phyloP scores from a whole-genome alignment of 2,113 vertebrate species.

The Hirundichthys speculiger region DNA sequence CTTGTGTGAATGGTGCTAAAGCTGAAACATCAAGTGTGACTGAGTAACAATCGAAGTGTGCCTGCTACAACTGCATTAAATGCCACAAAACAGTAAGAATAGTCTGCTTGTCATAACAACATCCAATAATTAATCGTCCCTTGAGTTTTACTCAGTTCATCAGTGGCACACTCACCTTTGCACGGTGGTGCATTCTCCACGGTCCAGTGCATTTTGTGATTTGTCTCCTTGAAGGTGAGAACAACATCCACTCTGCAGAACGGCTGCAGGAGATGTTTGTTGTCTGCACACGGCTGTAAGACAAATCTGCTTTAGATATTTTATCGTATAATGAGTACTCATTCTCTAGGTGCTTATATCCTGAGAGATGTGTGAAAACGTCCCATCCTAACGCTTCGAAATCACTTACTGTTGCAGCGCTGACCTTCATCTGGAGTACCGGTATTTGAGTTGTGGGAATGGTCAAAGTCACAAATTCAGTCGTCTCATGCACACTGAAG shows the following conservation, averaged over 20 bases:
- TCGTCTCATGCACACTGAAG: slow-evolving; percentile 63
- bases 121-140: slow-evolving; percentile 65
- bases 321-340: slow-evolving; percentile 14
- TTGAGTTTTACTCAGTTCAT: slow-evolving; percentile 66
- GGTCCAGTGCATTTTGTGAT: slow-evolving; percentile 74
- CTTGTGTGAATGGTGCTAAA: too few relatives aligned
- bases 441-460: slow-evolving; percentile 52
- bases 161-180: slow-evolving; percentile 69
- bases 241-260: slow-evolving; percentile 76
- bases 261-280: slow-evolving; percentile 47
- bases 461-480: slow-evolving; percentile 63
- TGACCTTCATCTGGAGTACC: slow-evolving; percentile 71
- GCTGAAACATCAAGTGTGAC: not conserved
- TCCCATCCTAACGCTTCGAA: not conserved
- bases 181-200: slow-evolving; percentile 78
- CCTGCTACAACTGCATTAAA: not conserved
- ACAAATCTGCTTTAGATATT: slow-evolving; percentile 32
- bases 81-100: slow-evolving; percentile 20
- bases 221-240: slow-evolving; percentile 76
- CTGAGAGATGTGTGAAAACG: not conserved
- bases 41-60: too few relatives aligned
- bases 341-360: not conserved
- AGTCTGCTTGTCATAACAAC: slow-evolving; percentile 54
- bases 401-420: slow-evolving; percentile 5
- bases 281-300: slow-evolving; percentile 61